Evolutionary conservation across 2,888 invertebrate genomes (phyloP), one percentile per base, ranked within the genome.

Genomic region (Tridacna crocea): DNA sequence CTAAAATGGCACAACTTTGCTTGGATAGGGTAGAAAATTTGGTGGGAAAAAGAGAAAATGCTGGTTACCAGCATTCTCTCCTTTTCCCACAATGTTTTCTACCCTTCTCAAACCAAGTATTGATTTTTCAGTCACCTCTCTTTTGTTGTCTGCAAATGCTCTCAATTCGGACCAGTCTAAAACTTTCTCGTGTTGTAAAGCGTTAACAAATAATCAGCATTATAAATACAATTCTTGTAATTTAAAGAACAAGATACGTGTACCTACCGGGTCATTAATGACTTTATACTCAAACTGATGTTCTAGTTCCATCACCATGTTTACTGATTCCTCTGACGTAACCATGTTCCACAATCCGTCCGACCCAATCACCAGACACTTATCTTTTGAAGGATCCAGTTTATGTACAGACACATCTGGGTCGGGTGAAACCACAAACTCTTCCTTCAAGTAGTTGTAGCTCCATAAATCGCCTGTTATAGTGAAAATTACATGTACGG

Each of bases 301-400:
- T 80, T 93, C 92, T 26, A 92, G 70, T 66, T 91, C 89, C 74
- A 91, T 86, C 15, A 98, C 98, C 83, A 97, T 96, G 77, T 96
- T 96, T 11, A 98, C 98, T 0, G 98, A 97, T 87, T 96, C 96
- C 89, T 97, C 96, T 0, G 98, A 96, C 0, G 96, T 96, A 85
- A 99, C 95, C 96, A 99, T 98, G 95, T 99, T 99, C 97, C 98
- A 99, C 55, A 99, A 95, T 0, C 99, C 99, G 94, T 99, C 99
- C 0, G 99, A 98, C 77, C 98, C 99, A 92, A 99, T 97, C 88
- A 99, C 97, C 63, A 99, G 95, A 95, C 99, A 99, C 66, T 91
- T 90, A 83, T 95, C 94, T 90, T 97, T 95, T 85, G 95, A 95
- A 46, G 95, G 96, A 74, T 96, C 95, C 19, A 97, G 96, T 94